These are phyloP conservation scores for Netelia fuscicornis DNA, from an alignment of 2,888 invertebrate species.

Conservation along the genomic window DNA sequence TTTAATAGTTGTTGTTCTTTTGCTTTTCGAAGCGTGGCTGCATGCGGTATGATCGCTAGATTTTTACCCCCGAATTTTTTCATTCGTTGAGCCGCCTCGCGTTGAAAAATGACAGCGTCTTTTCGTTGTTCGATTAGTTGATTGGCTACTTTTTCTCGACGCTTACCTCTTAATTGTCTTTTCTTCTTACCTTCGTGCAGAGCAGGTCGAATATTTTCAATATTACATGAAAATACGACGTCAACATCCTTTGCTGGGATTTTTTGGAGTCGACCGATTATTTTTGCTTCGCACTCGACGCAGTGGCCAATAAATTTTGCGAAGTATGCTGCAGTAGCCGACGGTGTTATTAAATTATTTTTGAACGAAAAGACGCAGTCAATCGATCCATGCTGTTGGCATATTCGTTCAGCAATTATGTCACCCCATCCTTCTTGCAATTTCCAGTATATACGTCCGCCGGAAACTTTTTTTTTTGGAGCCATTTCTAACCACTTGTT, in stretches of 20 bases:
- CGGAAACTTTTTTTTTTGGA: conserved; percentile 4
- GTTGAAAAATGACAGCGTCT: conserved; percentile 36
- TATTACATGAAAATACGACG: conserved; percentile 48
- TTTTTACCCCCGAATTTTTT: conserved; percentile 38
- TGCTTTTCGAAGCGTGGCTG: conserved; percentile 21
- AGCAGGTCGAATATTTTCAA: conserved; percentile 58
- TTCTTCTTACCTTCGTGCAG: conserved; percentile 42
- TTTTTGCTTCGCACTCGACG: conserved; percentile 59
- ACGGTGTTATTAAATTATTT: conserved; percentile 57
- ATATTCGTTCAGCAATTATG: conserved; percentile 62
- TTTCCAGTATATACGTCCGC: too few species aligned
- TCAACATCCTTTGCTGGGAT: conserved; percentile 55
- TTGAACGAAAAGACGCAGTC: conserved; percentile 65
- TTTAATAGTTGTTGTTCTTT: conserved; percentile 29
- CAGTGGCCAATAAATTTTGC: conserved; percentile 62
- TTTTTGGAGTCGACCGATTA: conserved; percentile 51
- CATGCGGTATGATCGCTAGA: conserved; percentile 16
- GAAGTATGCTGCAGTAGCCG: conserved; percentile 56
- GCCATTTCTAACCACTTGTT: conserved; percentile 41
- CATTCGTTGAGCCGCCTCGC: conserved; percentile 28
- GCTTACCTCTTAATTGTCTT: conserved; percentile 61
- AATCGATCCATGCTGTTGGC: conserved; percentile 54
- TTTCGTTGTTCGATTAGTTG: conserved; percentile 38
- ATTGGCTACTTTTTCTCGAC: conserved; percentile 30
- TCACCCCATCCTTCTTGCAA: conserved; percentile 12